Base-by-base conservation (phyloP, 1,140 invertebrate genomes). In the Latrodectus geometricus region DNA sequence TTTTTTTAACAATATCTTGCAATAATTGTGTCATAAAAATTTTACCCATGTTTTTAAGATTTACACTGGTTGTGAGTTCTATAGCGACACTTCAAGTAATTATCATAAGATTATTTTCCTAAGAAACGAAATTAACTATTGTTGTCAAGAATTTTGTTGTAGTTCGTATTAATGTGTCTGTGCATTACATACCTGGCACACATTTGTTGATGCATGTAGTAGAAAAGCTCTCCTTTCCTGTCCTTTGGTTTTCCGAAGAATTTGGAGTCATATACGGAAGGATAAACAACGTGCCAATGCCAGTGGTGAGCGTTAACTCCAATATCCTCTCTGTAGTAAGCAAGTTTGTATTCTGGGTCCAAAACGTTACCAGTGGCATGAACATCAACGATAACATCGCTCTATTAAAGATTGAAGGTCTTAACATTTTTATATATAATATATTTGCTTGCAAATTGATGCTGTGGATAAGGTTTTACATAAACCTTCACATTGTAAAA, bases 201-300 rank as follows among this genome's bases (percentile, higher is more conserved):
- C 11, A 95, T 93, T 89, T 95, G 94, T 88, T 94, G 93, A 89
- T 95, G 94, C 94, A 95, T 94, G 90, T 95, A 95, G 89, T 93
- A 95, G 90, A 95, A 95, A 0, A 95, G 91, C 90, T 95, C 94
- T 12, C 94, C 94, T 35, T 94, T 92, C 66, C 94, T 92, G 90
- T 95, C 93, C 89, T 94, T 94, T 20, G 68, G 56, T 56, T 91
- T 90, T 8, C 93, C 93, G 15, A 86, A 76, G 61, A 86, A 75
- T 7, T 12, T 35, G 15, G 50, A 23, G 11, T 78, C 74, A 92
- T 92, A 93, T 84, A 91, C 91, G 91, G 93, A 92, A 76, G 90
- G 91, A 65, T 93, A 90, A 52, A 92, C 82, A n/a, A 88, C 72
- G 88, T 93, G 92, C 90, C 91, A 92, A 49, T 88, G 93, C 89